Conservation (phyloP, 2,797 vertebrate species). For the Lithobates pipiens region DNA sequence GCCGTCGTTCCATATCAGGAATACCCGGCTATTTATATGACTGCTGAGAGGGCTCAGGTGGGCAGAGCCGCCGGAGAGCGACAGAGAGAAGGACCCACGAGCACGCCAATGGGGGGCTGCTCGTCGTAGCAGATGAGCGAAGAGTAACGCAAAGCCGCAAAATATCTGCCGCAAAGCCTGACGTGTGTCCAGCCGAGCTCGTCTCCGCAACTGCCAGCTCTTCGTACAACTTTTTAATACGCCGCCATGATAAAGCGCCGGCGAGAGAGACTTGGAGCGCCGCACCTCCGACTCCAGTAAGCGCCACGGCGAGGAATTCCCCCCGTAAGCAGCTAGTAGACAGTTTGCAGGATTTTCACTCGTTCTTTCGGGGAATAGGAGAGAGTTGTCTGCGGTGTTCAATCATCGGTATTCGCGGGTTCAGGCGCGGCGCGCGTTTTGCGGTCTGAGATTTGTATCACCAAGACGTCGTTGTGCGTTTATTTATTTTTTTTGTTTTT, state of each 20-base stretch:
- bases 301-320: conserved; percentile 60
- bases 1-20: conserved; percentile 64
- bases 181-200: conserved; percentile 53
- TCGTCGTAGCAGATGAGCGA: neutral
- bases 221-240: conserved; percentile 61
- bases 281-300: conserved; percentile 90
- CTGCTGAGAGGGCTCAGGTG: conserved; percentile 48
- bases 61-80: neutral
- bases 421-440: too few relatives aligned
- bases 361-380: too few relatives aligned
- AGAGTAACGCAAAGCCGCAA: neutral
- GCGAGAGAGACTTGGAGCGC: conserved; percentile 84
- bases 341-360: too few relatives aligned
- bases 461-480: neutral
- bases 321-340: too few relatives aligned
- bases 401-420: too few relatives aligned
- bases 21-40: conserved; percentile 57
- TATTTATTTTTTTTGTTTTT: too few relatives aligned
- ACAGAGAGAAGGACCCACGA: neutral
- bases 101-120: neutral
- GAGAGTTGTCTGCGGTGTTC: too few relatives aligned
- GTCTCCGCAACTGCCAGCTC: conserved; percentile 55
- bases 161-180: conserved; percentile 57
- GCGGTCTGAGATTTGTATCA: neutral
- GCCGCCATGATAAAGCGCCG: conserved; percentile 86